Evolutionary conservation across 2,888 invertebrate species (phyloP), one percentile per base, ranked within the genome.

Genomic region (Pristionchus japonicus): DNA sequence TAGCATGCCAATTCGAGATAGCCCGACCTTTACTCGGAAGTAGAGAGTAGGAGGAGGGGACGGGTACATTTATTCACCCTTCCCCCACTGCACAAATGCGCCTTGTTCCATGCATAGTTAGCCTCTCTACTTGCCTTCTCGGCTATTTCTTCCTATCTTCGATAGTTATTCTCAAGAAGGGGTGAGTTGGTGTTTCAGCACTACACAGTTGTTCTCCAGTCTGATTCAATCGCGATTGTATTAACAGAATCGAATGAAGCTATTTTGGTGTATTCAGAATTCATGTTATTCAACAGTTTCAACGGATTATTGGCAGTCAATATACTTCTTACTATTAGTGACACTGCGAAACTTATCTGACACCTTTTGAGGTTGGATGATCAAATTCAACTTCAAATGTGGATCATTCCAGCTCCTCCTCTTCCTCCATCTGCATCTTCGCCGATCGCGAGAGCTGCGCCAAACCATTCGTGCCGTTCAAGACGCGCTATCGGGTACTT

Each of bases 401-500:
- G n/a, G n/a, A n/a, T n/a, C n/a, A 27, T 2, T 15, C 67, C 34
- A 34, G 31, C n/a, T 57, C n/a, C 57, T 23, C 27, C 40, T 57
- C 57, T 9, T 20, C n/a, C n/a, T n/a, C 6, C 43, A 43, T 82
- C n/a, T 85, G 85, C 49, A 43, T 1, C 6, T 7, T 9, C 7
- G 27, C n/a, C 17, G 86, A 87, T 27, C 27, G 40, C 7, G 27
- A 23, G 1, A 34, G 40, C 15, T 89, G 89, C 61, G 87, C 86
- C 20, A 15, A 15, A 6, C 87, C 87, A 0, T 82, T 89, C 17
- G 67, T 89, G 7, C 47, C 37, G 0, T 89, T 89, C 82, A 89
- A 89, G 40, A 82, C 80, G 40, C 37, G 89, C 82, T 89, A 89
- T 64, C 77, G 89, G 83, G 89, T 89, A 20, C n/a, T n/a, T n/a